phyloP scores from a whole-genome alignment of 2,888 invertebrate genomes.

The Monopis laevigella region DNA sequence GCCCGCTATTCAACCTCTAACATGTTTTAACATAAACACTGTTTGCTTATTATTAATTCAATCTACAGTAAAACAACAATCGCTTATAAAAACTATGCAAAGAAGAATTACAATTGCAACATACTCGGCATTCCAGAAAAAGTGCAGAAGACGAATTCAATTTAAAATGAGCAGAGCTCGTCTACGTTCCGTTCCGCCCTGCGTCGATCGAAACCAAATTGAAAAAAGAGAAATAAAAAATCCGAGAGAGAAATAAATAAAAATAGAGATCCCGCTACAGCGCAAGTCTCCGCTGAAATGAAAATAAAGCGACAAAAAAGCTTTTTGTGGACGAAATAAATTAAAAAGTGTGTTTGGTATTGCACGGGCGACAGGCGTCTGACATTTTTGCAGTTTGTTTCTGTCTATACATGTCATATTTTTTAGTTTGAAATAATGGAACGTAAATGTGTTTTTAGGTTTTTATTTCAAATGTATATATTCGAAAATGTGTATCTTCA shows the following conservation, averaged over 20 bases:
- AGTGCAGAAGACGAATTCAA: constrained; percentile 56
- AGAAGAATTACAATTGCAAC: too few species aligned
- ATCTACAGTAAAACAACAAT: too few species aligned
- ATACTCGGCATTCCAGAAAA: too few species aligned
- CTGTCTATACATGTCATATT: constrained; percentile 35
- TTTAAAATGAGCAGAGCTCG: constrained; percentile 58
- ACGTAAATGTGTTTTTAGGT: too few species aligned
- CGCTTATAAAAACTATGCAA: too few species aligned
- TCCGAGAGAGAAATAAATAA: constrained; percentile 54
- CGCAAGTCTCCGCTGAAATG: constrained; percentile 66
- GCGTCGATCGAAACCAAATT: constrained; percentile 60
- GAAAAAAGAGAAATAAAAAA: constrained; percentile 48
- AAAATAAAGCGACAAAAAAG: constrained; percentile 61
- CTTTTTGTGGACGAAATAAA: constrained; percentile 66
- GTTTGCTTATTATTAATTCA: too few species aligned
- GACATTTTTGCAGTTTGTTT: constrained; percentile 24
- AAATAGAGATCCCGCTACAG: constrained; percentile 66
- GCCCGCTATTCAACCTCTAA: too few species aligned
- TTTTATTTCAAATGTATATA: too few species aligned
- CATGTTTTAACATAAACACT: too few species aligned
- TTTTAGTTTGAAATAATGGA: constrained; percentile 11
- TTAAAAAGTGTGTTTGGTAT: constrained; percentile 63
- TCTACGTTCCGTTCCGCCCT: constrained; percentile 56
- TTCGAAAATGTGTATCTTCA: too few species aligned
- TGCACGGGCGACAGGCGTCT: constrained; percentile 40